Percentiles rank a stretch among this genome's conserved stretches.
These are phyloP conservation scores for Adineta ricciae DNA, from an alignment of 2,888 invertebrate genomes.

Conservation along the genomic window DNA sequence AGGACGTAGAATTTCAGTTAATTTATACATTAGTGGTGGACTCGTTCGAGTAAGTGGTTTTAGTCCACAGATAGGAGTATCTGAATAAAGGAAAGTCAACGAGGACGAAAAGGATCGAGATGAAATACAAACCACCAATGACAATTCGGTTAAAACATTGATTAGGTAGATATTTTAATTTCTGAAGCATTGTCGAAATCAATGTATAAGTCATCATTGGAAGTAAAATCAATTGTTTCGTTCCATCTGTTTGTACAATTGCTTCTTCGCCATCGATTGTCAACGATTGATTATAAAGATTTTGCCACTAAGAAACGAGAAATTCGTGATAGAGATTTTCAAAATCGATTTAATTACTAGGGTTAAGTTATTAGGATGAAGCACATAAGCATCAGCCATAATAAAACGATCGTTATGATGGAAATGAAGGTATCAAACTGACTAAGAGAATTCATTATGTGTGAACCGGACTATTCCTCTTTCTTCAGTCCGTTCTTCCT, in stretches of 20 bases:
- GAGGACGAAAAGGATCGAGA: neutral
- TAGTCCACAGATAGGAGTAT: neutral
- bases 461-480: neutral
- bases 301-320: neutral
- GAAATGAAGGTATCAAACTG: neutral
- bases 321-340: neutral
- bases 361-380: neutral
- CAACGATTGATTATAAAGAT: neutral
- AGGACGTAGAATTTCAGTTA: neutral
- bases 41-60: neutral
- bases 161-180: neutral
- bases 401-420: neutral
- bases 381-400: neutral
- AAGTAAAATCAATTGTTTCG: neutral
- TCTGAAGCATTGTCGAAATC: neutral
- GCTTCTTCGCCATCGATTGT: neutral
- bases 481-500: too few species aligned
- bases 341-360: neutral
- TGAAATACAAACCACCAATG: neutral
- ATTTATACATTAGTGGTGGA: neutral
- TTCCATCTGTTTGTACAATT: neutral
- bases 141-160: neutral
- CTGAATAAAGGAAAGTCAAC: neutral
- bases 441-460: neutral
- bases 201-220: neutral